phyloP scores from a whole-genome alignment of 2,797 vertebrate genomes.

The Lates japonicus region DNA sequence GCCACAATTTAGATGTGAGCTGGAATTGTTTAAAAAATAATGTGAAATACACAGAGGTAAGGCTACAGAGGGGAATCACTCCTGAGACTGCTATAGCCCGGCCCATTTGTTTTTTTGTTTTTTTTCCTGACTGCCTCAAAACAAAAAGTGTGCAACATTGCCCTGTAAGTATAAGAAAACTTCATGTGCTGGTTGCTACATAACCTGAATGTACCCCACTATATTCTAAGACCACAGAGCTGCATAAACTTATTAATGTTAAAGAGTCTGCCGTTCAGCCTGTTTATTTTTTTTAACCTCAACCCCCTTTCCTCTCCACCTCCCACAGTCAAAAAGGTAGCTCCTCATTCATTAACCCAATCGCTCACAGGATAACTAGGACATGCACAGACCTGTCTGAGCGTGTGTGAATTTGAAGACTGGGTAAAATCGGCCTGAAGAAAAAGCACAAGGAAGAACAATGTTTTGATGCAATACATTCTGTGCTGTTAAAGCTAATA shows the following conservation, averaged over 20 bases:
- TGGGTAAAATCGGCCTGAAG: background rate
- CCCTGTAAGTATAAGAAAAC: conserved; percentile 32
- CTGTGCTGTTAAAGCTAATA: background rate
- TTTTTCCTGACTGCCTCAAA: conserved; percentile 12
- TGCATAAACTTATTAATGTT: conserved; percentile 26
- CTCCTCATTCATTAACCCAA: conserved; percentile 57
- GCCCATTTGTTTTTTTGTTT: conserved; percentile 12
- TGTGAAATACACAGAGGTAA: conserved; percentile 40
- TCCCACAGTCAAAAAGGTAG: conserved; percentile 38
- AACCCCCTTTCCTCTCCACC: conserved; percentile 9
- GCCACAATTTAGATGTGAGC: conserved; percentile 45
- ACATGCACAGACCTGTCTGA: conserved; percentile 52
- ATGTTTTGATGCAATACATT: background rate
- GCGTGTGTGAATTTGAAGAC: conserved; percentile 11
- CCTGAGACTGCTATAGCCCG: conserved; percentile 28
- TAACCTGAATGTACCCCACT: conserved; percentile 11
- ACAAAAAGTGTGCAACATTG: conserved; percentile 33
- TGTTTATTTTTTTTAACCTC: conserved; percentile 8
- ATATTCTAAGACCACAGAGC: conserved; percentile 21
- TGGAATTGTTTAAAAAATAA: conserved; percentile 38
- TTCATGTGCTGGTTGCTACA: conserved; percentile 21
- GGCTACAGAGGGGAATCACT: conserved; percentile 39
- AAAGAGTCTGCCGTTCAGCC: conserved; percentile 18
- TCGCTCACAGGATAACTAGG: conserved; percentile 45
- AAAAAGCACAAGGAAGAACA: background rate